phyloP scores from a whole-genome alignment of 1,140 invertebrate species.

The Heliconius hermathena region DNA sequence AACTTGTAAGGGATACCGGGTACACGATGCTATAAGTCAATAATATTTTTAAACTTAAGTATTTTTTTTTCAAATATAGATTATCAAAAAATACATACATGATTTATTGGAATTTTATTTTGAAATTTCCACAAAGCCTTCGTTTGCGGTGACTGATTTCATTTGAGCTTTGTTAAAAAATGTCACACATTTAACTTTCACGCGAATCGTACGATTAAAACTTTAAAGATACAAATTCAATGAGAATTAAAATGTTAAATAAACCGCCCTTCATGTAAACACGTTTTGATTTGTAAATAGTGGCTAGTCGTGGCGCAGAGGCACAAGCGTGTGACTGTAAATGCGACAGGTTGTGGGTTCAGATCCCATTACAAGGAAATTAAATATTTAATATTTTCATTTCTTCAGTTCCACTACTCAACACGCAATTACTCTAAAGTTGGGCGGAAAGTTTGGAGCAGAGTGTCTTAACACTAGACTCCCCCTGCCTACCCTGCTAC shows the following conservation, averaged over 20 bases:
- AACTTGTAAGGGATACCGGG: too few species aligned
- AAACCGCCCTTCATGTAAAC: background rate
- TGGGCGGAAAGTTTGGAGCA: too few species aligned
- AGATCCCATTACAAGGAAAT: too few species aligned
- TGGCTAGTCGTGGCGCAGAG: too few species aligned
- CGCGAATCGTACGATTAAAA: background rate
- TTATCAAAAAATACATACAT: background rate
- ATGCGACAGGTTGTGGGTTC: too few species aligned
- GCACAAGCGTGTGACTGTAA: too few species aligned
- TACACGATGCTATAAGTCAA: background rate
- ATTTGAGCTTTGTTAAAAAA: background rate
- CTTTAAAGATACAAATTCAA: slow-evolving; percentile 1
- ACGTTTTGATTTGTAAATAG: background rate
- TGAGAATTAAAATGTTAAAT: background rate
- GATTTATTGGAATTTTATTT: background rate
- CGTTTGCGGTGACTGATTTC: background rate
- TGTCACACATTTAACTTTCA: background rate
- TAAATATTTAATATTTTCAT: too few species aligned
- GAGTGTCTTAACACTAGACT: too few species aligned
- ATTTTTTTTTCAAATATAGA: background rate
- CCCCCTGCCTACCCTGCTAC: too few species aligned
- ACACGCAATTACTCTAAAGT: too few species aligned
- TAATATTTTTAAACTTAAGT: background rate
- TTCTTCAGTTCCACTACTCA: too few species aligned
- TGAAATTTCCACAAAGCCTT: background rate